Percentiles rank a stretch among this genome's conserved stretches.
Evolutionary conservation across 1,140 invertebrate genomes (phyloP).

Genomic region (Myzus persicae): DNA sequence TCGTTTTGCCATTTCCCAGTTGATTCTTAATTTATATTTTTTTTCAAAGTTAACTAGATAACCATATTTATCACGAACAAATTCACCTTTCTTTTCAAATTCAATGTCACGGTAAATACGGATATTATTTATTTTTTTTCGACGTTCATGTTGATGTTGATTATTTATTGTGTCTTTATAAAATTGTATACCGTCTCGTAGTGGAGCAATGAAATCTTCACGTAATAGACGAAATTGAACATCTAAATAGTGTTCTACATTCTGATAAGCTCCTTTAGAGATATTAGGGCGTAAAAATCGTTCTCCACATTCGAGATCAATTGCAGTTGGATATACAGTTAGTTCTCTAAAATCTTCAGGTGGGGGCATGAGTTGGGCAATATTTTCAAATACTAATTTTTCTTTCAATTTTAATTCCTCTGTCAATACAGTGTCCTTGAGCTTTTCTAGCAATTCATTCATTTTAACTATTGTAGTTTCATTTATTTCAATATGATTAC

Average conservation of each 20-base stretch:
- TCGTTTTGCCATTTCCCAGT: constrained; percentile 67
- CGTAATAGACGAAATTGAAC: constrained; percentile 78
- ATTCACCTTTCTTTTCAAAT: constrained; percentile 43
- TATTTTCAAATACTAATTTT: constrained; percentile 30
- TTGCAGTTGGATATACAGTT: constrained; percentile 52
- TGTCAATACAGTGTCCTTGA: constrained; percentile 35
- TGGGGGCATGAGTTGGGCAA: constrained; percentile 27
- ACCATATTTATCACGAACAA: constrained; percentile 51
- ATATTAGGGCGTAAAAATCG: constrained; percentile 70
- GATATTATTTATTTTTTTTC: constrained; percentile 57
- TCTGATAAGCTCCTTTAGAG: constrained; percentile 69
- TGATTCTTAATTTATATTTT: constrained; percentile 60
- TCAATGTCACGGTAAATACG: constrained; percentile 57
- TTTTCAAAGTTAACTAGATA: constrained; percentile 57
- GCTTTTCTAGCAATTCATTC: constrained; percentile 46
- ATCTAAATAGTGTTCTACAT: constrained; percentile 78
- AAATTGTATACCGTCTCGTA: constrained; percentile 68
- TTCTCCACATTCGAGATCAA: constrained; percentile 44
- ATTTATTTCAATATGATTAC: constrained; percentile 52
- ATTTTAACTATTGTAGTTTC: constrained; percentile 26
- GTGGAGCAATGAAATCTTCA: constrained; percentile 75
- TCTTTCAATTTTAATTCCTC: constrained; percentile 48
- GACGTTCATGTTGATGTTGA: background rate
- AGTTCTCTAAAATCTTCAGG: constrained; percentile 60
- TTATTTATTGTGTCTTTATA: constrained; percentile 62